Evolutionary conservation across 1,140 invertebrate genomes (phyloP).

Genomic region (Drosophila orena): DNA sequence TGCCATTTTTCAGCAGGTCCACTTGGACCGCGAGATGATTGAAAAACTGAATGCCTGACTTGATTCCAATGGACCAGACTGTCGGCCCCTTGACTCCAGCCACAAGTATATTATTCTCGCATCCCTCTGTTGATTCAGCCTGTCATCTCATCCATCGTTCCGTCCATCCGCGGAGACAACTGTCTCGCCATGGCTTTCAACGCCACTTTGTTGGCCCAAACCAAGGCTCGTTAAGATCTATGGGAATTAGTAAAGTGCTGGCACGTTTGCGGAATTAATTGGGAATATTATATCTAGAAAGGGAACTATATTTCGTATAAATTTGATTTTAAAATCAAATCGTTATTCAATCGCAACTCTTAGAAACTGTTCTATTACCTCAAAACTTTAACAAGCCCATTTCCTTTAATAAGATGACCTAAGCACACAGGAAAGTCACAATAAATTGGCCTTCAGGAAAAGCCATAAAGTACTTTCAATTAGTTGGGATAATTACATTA

Average conservation of each 20-base stretch:
- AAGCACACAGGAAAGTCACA: not conserved
- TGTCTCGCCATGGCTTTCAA: conserved; percentile 39
- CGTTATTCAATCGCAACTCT: no score
- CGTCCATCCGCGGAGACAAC: conserved; percentile 18
- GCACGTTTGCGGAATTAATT: conserved; percentile 20
- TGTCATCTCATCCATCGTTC: conserved; percentile 20
- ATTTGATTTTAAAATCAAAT: not conserved
- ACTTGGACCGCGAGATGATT: conserved; percentile 28
- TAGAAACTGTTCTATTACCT: no score
- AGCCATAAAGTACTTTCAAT: conserved; percentile 40
- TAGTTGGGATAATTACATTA: conserved; percentile 27
- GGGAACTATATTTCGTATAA: not conserved
- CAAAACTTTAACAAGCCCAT: no score
- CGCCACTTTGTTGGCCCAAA: conserved; percentile 25
- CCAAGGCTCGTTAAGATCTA: conserved; percentile 2
- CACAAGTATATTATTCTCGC: conserved; percentile 30
- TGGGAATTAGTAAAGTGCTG: conserved; percentile 4
- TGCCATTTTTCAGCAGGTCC: conserved; percentile 24
- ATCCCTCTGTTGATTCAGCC: conserved; percentile 28
- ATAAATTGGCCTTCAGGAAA: conserved; percentile 8
- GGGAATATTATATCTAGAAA: not conserved
- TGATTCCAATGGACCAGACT: conserved; percentile 47
- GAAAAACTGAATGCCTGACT: conserved; percentile 31
- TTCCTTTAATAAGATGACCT: not conserved
- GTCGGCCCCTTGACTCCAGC: conserved; percentile 41